Conservation (phyloP, 2,888 invertebrate species). For the Parascotia fuliginaria region DNA sequence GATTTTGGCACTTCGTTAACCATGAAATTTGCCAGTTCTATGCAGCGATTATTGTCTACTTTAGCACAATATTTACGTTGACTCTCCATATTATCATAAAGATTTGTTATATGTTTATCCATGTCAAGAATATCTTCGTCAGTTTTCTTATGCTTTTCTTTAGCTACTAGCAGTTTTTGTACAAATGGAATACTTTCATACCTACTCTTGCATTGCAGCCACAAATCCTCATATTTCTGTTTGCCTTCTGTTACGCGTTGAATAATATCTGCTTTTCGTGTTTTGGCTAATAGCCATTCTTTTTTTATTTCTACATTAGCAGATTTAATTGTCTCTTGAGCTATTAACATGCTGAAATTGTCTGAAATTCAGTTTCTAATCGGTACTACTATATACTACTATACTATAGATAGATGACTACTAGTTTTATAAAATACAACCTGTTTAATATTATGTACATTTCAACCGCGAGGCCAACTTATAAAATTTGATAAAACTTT, state of each 20-base stretch:
- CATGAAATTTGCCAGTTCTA: constrained; percentile 65
- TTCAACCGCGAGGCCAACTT: no score
- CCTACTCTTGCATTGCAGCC: constrained; percentile 62
- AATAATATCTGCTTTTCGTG: constrained; percentile 50
- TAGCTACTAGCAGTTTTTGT: constrained; percentile 54
- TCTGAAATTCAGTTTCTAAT: no score
- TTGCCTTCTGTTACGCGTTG: constrained; percentile 57
- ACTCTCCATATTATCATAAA: constrained; percentile 49
- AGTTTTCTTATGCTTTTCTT: constrained; percentile 33
- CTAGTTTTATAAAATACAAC: no score
- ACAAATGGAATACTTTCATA: constrained; percentile 70
- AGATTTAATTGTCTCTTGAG: constrained; percentile 60
- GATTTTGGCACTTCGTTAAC: constrained; percentile 55
- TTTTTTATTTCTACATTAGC: constrained; percentile 68
- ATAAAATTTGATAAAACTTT: no score
- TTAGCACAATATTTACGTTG: constrained; percentile 46
- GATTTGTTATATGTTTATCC: constrained; percentile 45
- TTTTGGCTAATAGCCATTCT: constrained; percentile 60
- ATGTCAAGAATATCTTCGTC: constrained; percentile 49
- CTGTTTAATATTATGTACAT: no score
- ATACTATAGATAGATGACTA: no score
- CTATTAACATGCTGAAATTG: constrained; percentile 58
- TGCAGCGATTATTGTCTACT: constrained; percentile 53
- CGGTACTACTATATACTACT: no score
- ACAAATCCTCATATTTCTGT: constrained; percentile 67